Evolutionary conservation across 1,140 invertebrate genomes (phyloP), one percentile per base, ranked within the genome.

Genomic region (Drosophila kanapiae): DNA sequence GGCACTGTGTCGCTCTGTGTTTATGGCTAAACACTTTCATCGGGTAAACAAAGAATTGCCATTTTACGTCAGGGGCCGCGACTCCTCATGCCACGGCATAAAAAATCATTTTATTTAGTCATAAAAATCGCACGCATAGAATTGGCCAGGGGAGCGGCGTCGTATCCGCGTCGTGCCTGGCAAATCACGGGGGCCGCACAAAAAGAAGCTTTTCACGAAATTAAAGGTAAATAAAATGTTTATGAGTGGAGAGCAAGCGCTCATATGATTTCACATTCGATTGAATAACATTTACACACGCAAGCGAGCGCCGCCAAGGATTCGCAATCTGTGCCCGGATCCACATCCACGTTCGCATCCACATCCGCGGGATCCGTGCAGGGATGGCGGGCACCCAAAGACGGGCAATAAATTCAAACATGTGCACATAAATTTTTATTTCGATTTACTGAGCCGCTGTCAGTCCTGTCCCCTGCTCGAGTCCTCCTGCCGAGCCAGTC

Each of bases 151-250:
- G 74, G 45, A 40, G 45, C 16, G n/a, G 42, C 16, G n/a, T 42
- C 8, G 37, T 18, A 29, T 2, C 16, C 27, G 62, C 16, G 37
- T 11, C 31, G 23, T 23, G 23, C 23, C 23, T 1, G 53, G 35
- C 82, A 88, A 87, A 87, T 83, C 83, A 88, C 71, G 64, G 76
- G 63, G 57, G 68, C 67, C 53, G 57, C 69, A 84, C 77, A 81
- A 90, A 72, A 84, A 84, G 84, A 65, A 75, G 84, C 84, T 84
- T 87, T 71, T 78, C 85, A 84, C 84, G 80, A 87, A 88, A 87
- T 87, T 87, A 87, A 87, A 87, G 84, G 84, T 88, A 87, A 87
- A 87, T 87, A 87, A 87, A 87, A 87, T 87, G 85, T 87, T 87
- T 87, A 87, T 87, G 84, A 87, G 80, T 83, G 80, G 67, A 88